A percentile compares a stretch with the other conserved stretches of the same genome.
These are phyloP conservation scores for Pediacus dermestoides DNA, from an alignment of 2,888 invertebrate species.

Conservation along the genomic window DNA sequence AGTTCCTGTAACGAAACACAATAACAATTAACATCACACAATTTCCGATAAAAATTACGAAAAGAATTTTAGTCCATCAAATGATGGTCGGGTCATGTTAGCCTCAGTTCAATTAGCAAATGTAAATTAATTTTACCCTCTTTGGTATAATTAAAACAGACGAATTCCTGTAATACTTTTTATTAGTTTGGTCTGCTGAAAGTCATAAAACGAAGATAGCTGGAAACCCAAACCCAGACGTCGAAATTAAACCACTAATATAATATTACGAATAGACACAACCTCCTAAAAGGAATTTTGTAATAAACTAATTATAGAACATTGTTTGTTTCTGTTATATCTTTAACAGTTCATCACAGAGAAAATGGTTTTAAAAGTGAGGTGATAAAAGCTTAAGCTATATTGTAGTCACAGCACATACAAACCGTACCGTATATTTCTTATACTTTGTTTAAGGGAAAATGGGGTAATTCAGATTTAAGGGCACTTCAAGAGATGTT, in stretches of 20 bases:
- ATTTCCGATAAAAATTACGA: slow-evolving; percentile 3
- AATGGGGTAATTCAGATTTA: slow-evolving; percentile 92
- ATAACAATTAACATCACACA: slow-evolving; percentile 9
- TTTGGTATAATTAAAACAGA: slow-evolving; percentile 95
- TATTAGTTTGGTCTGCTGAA: slow-evolving; percentile 87
- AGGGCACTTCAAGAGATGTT: slow-evolving; percentile 89
- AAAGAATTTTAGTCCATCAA: slow-evolving; percentile 66
- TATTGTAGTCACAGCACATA: slow-evolving; percentile 88
- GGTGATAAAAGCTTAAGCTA: slow-evolving; percentile 81
- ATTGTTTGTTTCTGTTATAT: slow-evolving; percentile 45
- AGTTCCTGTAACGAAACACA: slow-evolving; percentile 67
- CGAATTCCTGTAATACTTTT: slow-evolving; percentile 91
- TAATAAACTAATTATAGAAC: too few species aligned
- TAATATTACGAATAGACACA: slow-evolving; percentile 71
- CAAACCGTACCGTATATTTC: slow-evolving; percentile 96
- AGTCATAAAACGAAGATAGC: slow-evolving; percentile 86
- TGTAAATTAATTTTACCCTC: slow-evolving; percentile 77
- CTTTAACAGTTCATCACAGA: slow-evolving; percentile 80
- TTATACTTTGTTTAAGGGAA: slow-evolving; percentile 90
- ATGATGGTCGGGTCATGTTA: slow-evolving; percentile 91
- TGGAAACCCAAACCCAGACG: slow-evolving; percentile 84
- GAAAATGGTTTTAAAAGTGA: too few species aligned
- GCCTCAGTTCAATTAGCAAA: slow-evolving; percentile 87
- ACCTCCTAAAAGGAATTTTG: slow-evolving; percentile 70
- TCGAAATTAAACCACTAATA: slow-evolving; percentile 86